Base-by-base conservation (phyloP, 2,797 vertebrate species). In the Brotula barbata region DNA sequence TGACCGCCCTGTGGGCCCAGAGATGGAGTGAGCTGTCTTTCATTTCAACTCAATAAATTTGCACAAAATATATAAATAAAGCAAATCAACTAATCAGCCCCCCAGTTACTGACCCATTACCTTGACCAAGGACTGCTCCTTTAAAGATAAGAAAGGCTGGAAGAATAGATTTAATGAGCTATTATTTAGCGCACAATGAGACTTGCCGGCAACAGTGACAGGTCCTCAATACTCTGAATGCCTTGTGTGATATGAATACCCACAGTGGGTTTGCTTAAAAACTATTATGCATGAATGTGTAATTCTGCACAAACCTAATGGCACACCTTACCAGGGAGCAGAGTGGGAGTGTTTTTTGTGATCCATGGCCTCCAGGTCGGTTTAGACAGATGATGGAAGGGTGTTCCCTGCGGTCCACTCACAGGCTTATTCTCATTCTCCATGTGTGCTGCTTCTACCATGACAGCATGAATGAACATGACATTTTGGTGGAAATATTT, bases 101-200 rank as follows among this genome's bases (percentile, higher is more conserved):
- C 64, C 67, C 48, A 64, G 80, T 85, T 81, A 78, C 58, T 83
- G 87, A 89, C 86, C 88, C 87, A 66, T 78, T 87, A 87, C 86
- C 77, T 87, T 73, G 64, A 76, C 81, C 66, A 78, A 87, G 73
- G 80, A 80, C 83, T 88, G 90, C 74, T 82, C 79, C 86, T 75
- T 85, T 56, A 81, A 56, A 89, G 91, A 92, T 91, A 91, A 92
- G 88, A 79, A 80, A 75, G 68, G 73, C 76, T 68, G 71, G 84
- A 88, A 91, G 84, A 90, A 90, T 80, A 74, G 82, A 83, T 86
- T 86, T 89, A 90, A 89, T 90, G 73, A 84, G 63, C 75, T 77
- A 91, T 93, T 92, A 90, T 90, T 86, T 68, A 68, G 73, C 46
- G 75, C 79, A 92, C 89, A 92, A 92, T 91, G 86, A 90, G 71